Evolutionary conservation across 1,140 invertebrate species (phyloP).

Genomic region (Dinothrombium tinctorium): DNA sequence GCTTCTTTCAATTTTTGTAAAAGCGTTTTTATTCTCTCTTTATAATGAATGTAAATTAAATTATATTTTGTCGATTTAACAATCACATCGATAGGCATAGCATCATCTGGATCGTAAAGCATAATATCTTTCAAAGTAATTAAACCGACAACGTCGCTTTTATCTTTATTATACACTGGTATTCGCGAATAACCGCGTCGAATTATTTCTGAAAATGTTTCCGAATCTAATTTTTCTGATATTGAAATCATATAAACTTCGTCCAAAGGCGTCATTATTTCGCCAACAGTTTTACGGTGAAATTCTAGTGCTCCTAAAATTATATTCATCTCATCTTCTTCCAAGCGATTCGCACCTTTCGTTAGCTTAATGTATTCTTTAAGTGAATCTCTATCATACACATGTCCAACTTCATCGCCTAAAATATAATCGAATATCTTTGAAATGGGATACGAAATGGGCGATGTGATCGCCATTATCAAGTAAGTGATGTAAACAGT

Average conservation of each 20-base stretch:
- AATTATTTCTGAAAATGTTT: constrained; percentile 76
- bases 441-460: constrained; percentile 61
- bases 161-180: constrained; percentile 59
- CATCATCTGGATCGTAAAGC: constrained; percentile 89
- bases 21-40: constrained; percentile 78
- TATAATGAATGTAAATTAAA: constrained; percentile 85
- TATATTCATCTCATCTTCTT: constrained; percentile 89
- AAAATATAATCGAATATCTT: constrained; percentile 44
- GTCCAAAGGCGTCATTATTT: constrained; percentile 64
- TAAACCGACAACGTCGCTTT: constrained; percentile 71
- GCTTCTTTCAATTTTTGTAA: constrained; percentile 92
- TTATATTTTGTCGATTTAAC: constrained; percentile 91
- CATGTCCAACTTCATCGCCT: constrained; percentile 85
- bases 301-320: constrained; percentile 82
- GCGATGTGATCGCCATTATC: neutral
- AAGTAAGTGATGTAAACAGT: constrained; percentile 25
- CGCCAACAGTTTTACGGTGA: constrained; percentile 62
- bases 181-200: constrained; percentile 68
- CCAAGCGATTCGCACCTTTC: constrained; percentile 38
- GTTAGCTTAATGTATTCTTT: constrained; percentile 54
- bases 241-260: constrained; percentile 16
- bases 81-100: constrained; percentile 68
- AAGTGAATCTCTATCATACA: constrained; percentile 82
- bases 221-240: constrained; percentile 79
- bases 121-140: constrained; percentile 92